A percentile compares a stretch with the other conserved stretches of the same genome.
These are phyloP conservation scores for Anomalospiza imberbis DNA, from an alignment of 2,797 vertebrate genomes.

Conservation along the genomic window DNA sequence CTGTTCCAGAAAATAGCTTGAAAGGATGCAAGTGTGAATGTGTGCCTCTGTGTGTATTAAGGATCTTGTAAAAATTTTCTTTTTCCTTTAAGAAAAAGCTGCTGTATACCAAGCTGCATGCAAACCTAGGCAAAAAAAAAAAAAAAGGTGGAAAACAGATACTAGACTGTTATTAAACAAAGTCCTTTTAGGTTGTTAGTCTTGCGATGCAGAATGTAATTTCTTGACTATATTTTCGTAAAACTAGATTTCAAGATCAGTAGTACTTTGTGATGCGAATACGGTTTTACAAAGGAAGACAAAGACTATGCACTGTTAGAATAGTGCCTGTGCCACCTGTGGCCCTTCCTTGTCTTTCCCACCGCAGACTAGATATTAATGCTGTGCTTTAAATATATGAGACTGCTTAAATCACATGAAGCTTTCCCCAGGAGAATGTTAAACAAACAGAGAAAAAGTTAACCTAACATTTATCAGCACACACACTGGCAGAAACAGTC, in stretches of 20 bases:
- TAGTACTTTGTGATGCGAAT: neutral
- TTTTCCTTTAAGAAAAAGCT: neutral
- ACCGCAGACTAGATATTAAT: neutral
- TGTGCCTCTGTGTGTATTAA: neutral
- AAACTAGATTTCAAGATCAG: neutral
- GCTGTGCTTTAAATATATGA: neutral
- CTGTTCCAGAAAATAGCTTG: neutral
- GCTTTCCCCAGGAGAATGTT: neutral
- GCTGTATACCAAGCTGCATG: neutral
- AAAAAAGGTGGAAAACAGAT: neutral
- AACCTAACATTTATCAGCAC: constrained; percentile 35
- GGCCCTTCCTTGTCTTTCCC: neutral
- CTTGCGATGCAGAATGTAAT: neutral
- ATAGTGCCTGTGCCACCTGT: neutral
- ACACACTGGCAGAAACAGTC: neutral
- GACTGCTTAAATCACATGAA: neutral
- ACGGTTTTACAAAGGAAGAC: neutral
- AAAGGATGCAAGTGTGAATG: neutral
- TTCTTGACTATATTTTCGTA: neutral
- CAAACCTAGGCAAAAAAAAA: neutral
- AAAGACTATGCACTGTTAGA: neutral
- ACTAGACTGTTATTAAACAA: neutral
- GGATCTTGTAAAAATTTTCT: neutral
- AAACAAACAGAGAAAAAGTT: constrained; percentile 35
- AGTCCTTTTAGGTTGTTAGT: neutral